Base-by-base conservation (phyloP, 1,140 invertebrate genomes). In the Drosophila simulans region DNA sequence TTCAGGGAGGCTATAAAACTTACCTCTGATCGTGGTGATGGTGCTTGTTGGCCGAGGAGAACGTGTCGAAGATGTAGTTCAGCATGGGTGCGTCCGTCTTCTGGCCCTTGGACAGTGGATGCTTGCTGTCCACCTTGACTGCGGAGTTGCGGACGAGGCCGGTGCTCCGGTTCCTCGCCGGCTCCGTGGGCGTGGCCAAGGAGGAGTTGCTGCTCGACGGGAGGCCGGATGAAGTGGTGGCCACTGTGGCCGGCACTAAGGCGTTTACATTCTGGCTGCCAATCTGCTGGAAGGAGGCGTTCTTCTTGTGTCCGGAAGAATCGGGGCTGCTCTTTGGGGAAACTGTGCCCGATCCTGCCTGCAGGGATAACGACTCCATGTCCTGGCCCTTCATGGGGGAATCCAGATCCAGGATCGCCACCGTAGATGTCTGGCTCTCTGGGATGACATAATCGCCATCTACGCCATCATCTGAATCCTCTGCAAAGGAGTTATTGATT, bases 21-120 rank as follows among this genome's bases (percentile, higher is more conserved):
- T 78, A 94, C 94, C 93, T 94, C 82, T 94, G 94, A 93, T 93
- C 92, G 57, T 93, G 91, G 53, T 95, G 95, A 73, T 94, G 94
- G 89, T 95, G 95, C 62, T 95, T 95, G 91, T 96, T 94, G 43
- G 94, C 93, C 40, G 94, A 94, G 13, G 94, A 95, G 74, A 95
- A 94, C 0, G 95, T 93, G 78, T 96, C 95, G 79, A 95, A 95
- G 63, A 96, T 95, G 74, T 95, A 95, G 85, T 95, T 95, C 13
- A 95, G 89, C 95, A 96, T 95, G 13, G 95, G 95, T 1, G 95
- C 94, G 75, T 95, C 95, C 1, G 94, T 94, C 71, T 94, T 94
- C 39, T 93, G 93, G 10, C 91, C 91, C 59, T 92, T 92, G 65
- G 54, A 75, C 59, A 92, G 34, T 0, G 80, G 59, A 35, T 83